Evolutionary conservation across 2,888 invertebrate genomes (phyloP), one percentile per base, ranked within the genome.

Genomic region (Campopleginae sp.): DNA sequence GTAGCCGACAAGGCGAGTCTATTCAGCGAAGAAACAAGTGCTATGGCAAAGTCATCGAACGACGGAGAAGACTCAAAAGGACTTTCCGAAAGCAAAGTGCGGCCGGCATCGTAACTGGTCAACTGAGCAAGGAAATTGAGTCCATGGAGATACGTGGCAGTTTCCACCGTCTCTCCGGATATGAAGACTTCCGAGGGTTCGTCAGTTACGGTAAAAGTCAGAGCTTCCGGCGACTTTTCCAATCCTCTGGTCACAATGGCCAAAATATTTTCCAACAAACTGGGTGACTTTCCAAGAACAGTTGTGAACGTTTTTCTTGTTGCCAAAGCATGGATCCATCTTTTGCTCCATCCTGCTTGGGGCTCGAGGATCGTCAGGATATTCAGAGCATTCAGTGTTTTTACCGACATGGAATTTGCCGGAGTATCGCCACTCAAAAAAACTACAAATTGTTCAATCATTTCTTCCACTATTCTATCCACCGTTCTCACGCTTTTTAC

Each of bases 331-430:
- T 92, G 91, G 58, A 91, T 90, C 93, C 93, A 94, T 63, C 90
- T 92, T 70, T 81, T 89, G 66, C 91, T 90, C 93, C 93, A 94
- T 48, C 89, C 87, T 0, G 92, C 92, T 38, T 90, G 89, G 0
- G 93, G 93, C 63, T 94, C 93, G 63, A 94, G 68, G 1, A 93
- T 80, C 6, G 93, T 90, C 27, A 93, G 65, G 2, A 94, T 88
- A 54, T 93, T 91, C 7, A 93, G 63, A 3, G 90, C 85, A 33
- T 88, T 91, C 3, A 93, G 85, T 5, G 88, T 88, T 42, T 58
- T 92, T 92, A 51, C 31, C 33, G 3, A 88, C 70, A 83, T 51
- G 7, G 85, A 48, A 70, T 77, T 90, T 31, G 86, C 89, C n/a
- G 86, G 88, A 38, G 79, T 87, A 27, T 83, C 88, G 10, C 89